Percentiles rank a stretch among this genome's conserved stretches.
Evolutionary conservation across 2,888 invertebrate species (phyloP).

Genomic region (Hirtodrosophila duncani): DNA sequence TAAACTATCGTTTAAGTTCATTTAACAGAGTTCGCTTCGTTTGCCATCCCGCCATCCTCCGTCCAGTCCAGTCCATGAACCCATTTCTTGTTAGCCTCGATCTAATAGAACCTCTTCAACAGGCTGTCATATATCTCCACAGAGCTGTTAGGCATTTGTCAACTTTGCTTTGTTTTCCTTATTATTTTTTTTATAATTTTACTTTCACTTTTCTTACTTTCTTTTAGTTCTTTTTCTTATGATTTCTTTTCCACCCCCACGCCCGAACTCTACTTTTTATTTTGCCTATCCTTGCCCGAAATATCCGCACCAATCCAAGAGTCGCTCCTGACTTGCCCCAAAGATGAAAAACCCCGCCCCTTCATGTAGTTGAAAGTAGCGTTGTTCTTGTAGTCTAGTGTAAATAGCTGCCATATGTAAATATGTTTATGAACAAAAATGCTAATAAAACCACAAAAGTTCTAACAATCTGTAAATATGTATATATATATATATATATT

Average conservation of each 20-base stretch:
- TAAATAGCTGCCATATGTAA: constrained; percentile 52
- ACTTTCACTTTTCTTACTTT: constrained; percentile 29
- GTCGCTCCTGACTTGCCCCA: constrained; percentile 81
- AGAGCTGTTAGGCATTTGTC: constrained; percentile 59
- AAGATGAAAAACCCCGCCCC: constrained; percentile 78
- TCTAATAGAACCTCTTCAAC: constrained; percentile 16
- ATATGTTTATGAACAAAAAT: constrained; percentile 67
- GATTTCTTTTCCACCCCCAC: constrained; percentile 12
- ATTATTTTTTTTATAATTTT: constrained; percentile 19
- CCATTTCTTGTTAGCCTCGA: constrained; percentile 22
- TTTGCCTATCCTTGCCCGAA: constrained; percentile 34
- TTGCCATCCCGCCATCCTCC: constrained; percentile 1
- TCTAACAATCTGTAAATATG: constrained; percentile 48
- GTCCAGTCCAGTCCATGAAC: constrained; percentile 10
- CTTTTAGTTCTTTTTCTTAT: constrained; percentile 15
- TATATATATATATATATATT: constrained; percentile 17
- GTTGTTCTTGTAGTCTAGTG: constrained; percentile 65
- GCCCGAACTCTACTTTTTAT: constrained; percentile 21
- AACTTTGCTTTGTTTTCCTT: constrained; percentile 30
- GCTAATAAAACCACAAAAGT: constrained; percentile 56
- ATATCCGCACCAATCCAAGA: constrained; percentile 79
- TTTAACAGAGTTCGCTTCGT: constrained; percentile 15
- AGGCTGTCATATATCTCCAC: constrained; percentile 31
- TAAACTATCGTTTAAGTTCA: constrained; percentile 23
- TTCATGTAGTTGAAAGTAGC: constrained; percentile 80